Conservation (phyloP, 2,888 invertebrate genomes). For the Sinotaia quadrata region DNA sequence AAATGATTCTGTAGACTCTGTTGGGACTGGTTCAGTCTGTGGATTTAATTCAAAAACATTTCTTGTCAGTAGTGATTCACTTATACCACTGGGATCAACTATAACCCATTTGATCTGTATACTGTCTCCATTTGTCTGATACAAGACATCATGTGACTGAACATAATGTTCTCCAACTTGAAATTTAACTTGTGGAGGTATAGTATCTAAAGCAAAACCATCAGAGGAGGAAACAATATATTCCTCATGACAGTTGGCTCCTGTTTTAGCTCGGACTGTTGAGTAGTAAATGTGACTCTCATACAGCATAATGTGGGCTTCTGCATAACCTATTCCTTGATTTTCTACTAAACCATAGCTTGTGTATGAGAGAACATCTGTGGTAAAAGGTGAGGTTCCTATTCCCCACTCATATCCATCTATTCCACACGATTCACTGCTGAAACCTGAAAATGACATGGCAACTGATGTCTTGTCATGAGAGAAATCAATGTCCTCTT, state of each 20-base stretch:
- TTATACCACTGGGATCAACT: constrained; percentile 14
- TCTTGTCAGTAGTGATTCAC: background rate
- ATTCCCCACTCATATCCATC: constrained; percentile 55
- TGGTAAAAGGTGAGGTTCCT: constrained; percentile 48
- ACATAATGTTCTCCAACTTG: background rate
- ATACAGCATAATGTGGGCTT: constrained; percentile 44
- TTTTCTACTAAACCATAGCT: constrained; percentile 55
- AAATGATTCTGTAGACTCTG: background rate
- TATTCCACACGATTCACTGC: constrained; percentile 54
- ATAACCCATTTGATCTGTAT: constrained; percentile 6
- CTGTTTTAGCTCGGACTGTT: constrained; percentile 52
- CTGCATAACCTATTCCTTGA: constrained; percentile 48
- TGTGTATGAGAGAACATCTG: constrained; percentile 51
- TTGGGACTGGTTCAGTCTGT: background rate
- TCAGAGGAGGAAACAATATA: constrained; percentile 53
- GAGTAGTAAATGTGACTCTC: constrained; percentile 48
- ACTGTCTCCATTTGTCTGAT: constrained; percentile 16
- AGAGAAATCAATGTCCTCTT: constrained; percentile 44
- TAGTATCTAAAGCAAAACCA: constrained; percentile 50
- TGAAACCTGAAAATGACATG: constrained; percentile 54
- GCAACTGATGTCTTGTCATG: constrained; percentile 50
- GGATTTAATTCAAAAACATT: background rate
- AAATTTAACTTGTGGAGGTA: constrained; percentile 34
- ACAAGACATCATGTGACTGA: constrained; percentile 16
- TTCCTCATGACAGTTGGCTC: constrained; percentile 47